These are phyloP conservation scores for Lagodon rhomboides DNA, from an alignment of 2,797 vertebrate genomes.

Conservation along the genomic window DNA sequence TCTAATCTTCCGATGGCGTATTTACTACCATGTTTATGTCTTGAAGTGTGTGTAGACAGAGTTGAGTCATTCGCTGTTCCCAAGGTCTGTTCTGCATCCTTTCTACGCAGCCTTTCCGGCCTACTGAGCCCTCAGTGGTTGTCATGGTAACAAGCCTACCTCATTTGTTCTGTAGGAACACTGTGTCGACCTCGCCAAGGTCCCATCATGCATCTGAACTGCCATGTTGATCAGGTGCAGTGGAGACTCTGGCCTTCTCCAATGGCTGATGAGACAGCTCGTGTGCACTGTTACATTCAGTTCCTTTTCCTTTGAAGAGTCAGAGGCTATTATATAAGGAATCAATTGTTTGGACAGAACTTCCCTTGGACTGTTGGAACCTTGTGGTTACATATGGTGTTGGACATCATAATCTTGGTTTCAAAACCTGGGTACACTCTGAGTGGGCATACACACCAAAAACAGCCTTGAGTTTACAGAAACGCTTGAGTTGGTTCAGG, in stretches of 20 bases:
- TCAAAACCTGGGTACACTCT: not conserved
- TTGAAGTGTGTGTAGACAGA: not conserved
- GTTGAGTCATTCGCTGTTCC: slow-evolving; percentile 8
- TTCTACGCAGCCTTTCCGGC: slow-evolving; percentile 5
- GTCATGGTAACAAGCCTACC: slow-evolving; percentile 23
- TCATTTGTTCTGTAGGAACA: slow-evolving; percentile 11
- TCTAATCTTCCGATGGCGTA: not conserved
- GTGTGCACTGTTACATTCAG: not conserved
- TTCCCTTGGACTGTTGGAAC: not conserved
- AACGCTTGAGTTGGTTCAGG: not conserved
- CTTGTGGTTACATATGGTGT: not conserved
- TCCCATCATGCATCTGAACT: not conserved
- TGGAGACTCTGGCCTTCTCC: not conserved
- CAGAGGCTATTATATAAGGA: not conserved
- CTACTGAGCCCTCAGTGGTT: slow-evolving; percentile 1
- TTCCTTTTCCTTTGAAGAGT: not conserved
- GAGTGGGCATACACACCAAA: not conserved
- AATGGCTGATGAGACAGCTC: not conserved
- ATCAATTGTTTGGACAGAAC: too few relatives aligned
- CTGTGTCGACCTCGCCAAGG: slow-evolving; percentile 2
- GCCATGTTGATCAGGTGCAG: not conserved
- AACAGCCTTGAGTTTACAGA: not conserved
- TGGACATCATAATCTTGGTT: not conserved
- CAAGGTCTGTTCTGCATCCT: not conserved
- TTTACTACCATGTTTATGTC: not conserved